phyloP scores from a whole-genome alignment of 2,113 vertebrate species.

The Apodemus sylvaticus region DNA sequence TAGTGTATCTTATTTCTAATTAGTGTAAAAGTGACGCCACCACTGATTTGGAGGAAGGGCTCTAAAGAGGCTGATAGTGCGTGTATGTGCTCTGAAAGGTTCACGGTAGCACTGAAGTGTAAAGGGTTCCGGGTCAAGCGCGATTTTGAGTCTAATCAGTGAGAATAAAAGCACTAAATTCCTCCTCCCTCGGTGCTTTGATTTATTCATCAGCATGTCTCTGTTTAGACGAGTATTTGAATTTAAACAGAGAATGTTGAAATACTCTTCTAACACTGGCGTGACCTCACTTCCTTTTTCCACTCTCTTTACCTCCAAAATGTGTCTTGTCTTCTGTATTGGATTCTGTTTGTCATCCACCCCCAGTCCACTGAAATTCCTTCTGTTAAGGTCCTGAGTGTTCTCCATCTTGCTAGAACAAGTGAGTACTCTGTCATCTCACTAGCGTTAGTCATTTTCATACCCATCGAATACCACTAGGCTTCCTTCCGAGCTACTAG shows the following conservation, averaged over 20 bases:
- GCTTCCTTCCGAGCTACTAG: neutral
- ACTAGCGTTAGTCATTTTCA: neutral
- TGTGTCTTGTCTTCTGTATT: neutral
- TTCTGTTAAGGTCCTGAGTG: neutral
- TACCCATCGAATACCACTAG: neutral
- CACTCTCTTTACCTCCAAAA: neutral
- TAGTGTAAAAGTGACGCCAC: neutral
- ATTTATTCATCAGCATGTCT: neutral
- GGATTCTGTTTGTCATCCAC: neutral
- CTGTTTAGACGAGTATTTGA: neutral
- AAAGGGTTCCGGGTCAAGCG: neutral
- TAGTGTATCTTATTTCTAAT: constrained; percentile 27
- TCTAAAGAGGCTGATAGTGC: neutral
- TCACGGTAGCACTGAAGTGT: neutral
- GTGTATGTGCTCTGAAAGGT: neutral
- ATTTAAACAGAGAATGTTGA: neutral
- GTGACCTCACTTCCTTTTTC: neutral
- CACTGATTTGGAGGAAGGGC: neutral
- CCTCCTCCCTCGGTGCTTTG: neutral
- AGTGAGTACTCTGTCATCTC: neutral
- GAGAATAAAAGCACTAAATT: neutral
- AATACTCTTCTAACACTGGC: neutral
- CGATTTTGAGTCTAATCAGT: neutral
- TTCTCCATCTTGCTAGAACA: neutral
- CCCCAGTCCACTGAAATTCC: neutral